Evolutionary conservation across 2,888 invertebrate genomes (phyloP), one percentile per base, ranked within the genome.

Genomic region (Agrochola lychnidis): DNA sequence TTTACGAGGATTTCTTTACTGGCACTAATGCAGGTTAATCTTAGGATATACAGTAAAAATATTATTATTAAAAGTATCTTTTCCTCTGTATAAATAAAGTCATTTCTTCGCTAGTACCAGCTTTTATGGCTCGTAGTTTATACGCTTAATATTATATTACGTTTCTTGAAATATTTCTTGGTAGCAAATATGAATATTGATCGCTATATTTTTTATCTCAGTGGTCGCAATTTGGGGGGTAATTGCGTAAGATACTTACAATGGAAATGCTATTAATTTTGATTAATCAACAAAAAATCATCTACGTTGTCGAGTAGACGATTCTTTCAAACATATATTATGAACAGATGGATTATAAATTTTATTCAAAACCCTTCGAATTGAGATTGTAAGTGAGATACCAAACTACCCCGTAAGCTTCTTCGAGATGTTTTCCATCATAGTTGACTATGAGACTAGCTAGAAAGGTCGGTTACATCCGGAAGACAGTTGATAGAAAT

Each of bases 71-170:
- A 66, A 59, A 59, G 73, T 62, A 57, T 64, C 16, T 30, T 69
- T 79, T 79, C 19, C 76, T 66, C 57, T 63, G 51, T 57, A 71
- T 74, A 83, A 83, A 82, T 82, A 79, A 69, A 82, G 80, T 53
- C n/a, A 72, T 82, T 75, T 62, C 84, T 79, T 66, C 30, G 45
- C 68, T 74, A 74, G 83, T 30, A 19, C 61, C 45, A 42, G 25
- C 22, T 64, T 79, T 83, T 83, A 83, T 79, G 51, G 16, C 36
- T 48, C 63, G 36, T 71, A 66, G 62, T 69, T 82, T 70, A 83
- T 69, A 81, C 66, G 83, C 40, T 78, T 78, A 83, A 56, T 53
- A 25, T 53, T 69, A 69, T 56, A 68, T 45, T 70, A 40, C 40
- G 40, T 59, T 53, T 25, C 25, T 66, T 67, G 22, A 42, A 74